Evolutionary conservation across 2,888 invertebrate species (phyloP).

Genomic region (Hirtodrosophila cameraria): DNA sequence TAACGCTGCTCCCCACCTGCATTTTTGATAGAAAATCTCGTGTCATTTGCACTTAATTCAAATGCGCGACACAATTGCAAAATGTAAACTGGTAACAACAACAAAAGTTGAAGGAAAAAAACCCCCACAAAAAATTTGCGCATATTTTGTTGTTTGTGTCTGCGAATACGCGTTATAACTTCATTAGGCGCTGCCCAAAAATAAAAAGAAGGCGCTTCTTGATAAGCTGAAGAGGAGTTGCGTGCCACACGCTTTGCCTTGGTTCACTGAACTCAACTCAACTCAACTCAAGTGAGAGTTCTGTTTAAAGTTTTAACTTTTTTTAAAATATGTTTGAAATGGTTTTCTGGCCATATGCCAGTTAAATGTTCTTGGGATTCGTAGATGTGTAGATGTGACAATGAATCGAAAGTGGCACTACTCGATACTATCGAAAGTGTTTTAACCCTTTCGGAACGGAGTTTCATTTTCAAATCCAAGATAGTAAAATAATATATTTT

Average conservation of each 20-base stretch:
- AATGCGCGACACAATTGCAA: slow-evolving; percentile 83
- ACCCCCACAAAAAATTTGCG: slow-evolving; percentile 5
- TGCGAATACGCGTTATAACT: slow-evolving; percentile 41
- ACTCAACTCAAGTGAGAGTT: background rate
- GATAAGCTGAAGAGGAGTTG: slow-evolving; percentile 8
- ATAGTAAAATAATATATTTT: too few relatives aligned
- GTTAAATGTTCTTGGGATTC: slow-evolving; percentile 21
- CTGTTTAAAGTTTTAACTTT: background rate
- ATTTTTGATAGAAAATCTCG: slow-evolving; percentile 67
- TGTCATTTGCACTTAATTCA: slow-evolving; percentile 84
- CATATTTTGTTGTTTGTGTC: slow-evolving; percentile 12
- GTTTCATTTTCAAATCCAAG: slow-evolving; percentile 25
- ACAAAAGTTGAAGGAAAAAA: slow-evolving; percentile 1
- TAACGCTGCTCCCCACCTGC: slow-evolving; percentile 34
- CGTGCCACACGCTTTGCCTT: background rate
- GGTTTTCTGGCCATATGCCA: slow-evolving; percentile 22
- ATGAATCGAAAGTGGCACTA: too few relatives aligned
- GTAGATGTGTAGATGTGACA: too few relatives aligned
- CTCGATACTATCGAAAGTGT: too few relatives aligned
- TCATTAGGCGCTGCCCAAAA: slow-evolving; percentile 38
- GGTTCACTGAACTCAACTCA: slow-evolving; percentile 24
- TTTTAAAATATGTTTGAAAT: too few relatives aligned
- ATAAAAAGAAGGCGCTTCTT: slow-evolving; percentile 1
- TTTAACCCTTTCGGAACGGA: too few relatives aligned
- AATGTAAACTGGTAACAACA: slow-evolving; percentile 21